A percentile compares a stretch with the other conserved stretches of the same genome.
Evolutionary conservation across 2,888 invertebrate genomes (phyloP).

Genomic region (Patella depressa): DNA sequence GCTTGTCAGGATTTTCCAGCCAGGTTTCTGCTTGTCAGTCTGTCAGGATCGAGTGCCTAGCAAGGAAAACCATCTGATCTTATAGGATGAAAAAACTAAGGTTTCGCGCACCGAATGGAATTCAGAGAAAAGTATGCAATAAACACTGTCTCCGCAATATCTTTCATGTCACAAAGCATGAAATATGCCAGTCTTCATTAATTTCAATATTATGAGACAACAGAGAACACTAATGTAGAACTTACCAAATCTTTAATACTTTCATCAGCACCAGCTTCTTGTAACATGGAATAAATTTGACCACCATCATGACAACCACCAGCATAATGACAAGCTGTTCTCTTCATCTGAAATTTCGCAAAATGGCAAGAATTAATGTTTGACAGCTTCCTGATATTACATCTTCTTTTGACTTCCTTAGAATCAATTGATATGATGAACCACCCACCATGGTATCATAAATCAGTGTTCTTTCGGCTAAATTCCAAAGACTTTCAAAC

Average conservation of each 20-base stretch:
- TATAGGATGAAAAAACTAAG: background rate
- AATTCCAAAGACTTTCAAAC: background rate
- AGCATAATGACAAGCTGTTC: constrained; percentile 59
- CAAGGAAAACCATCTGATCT: too few species aligned
- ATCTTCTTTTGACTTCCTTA: too few species aligned
- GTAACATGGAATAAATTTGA: constrained; percentile 44
- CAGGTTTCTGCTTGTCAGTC: too few species aligned
- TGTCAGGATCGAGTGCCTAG: too few species aligned
- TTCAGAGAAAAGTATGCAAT: background rate
- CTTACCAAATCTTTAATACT: constrained; percentile 48
- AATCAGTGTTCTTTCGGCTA: background rate
- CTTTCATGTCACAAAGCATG: too few species aligned
- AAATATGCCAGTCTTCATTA: background rate
- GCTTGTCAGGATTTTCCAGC: too few species aligned
- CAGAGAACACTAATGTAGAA: background rate
- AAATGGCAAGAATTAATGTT: too few species aligned
- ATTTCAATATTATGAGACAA: background rate
- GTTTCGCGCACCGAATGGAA: background rate
- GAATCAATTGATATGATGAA: too few species aligned
- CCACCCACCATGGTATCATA: too few species aligned
- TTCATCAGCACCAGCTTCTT: constrained; percentile 51
- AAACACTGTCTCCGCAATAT: too few species aligned
- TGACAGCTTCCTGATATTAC: too few species aligned
- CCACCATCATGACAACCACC: constrained; percentile 46
- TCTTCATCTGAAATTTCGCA: constrained; percentile 44